These are phyloP conservation scores for Serranus cabrilla DNA, from an alignment of 2,797 vertebrate species.

Conservation along the genomic window DNA sequence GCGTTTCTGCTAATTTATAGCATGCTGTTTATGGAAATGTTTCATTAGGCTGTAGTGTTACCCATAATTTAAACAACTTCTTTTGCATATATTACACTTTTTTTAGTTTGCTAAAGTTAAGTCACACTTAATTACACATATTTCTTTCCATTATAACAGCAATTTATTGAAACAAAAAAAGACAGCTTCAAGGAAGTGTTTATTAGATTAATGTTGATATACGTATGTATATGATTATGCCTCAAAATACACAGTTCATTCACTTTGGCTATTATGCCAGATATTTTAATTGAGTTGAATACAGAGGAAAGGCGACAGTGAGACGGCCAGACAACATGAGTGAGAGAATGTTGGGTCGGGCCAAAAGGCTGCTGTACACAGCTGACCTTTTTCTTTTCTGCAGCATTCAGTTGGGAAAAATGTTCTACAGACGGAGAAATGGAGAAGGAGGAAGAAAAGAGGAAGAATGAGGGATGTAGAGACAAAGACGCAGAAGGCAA, in stretches of 20 bases:
- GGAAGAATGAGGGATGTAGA: slow-evolving; percentile 10
- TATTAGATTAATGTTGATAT: not conserved
- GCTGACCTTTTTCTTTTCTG: slow-evolving; percentile 41
- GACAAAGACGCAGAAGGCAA: slow-evolving; percentile 22
- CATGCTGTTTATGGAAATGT: slow-evolving; percentile 32
- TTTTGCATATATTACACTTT: slow-evolving; percentile 1
- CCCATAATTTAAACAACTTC: slow-evolving; percentile 6
- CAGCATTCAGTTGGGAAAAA: slow-evolving; percentile 8
- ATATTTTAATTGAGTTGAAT: slow-evolving; percentile 15
- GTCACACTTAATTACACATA: not conserved
- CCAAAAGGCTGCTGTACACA: slow-evolving; percentile 16
- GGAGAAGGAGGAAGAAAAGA: not conserved
- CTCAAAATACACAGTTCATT: not conserved
- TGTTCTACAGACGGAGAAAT: slow-evolving; percentile 1
- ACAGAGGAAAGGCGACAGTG: not conserved
- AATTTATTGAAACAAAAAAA: not conserved
- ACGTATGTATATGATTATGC: not conserved
- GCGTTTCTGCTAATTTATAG: slow-evolving; percentile 33
- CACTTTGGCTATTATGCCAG: not conserved
- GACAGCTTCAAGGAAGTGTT: not conserved
- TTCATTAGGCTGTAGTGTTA: slow-evolving; percentile 14
- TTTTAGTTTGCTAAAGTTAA: slow-evolving; percentile 1
- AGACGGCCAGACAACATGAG: slow-evolving; percentile 14
- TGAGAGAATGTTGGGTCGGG: not conserved
- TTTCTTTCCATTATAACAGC: not conserved